Evolutionary conservation across 2,113 vertebrate species (phyloP).

Genomic region (Isurus oxyrinchus): DNA sequence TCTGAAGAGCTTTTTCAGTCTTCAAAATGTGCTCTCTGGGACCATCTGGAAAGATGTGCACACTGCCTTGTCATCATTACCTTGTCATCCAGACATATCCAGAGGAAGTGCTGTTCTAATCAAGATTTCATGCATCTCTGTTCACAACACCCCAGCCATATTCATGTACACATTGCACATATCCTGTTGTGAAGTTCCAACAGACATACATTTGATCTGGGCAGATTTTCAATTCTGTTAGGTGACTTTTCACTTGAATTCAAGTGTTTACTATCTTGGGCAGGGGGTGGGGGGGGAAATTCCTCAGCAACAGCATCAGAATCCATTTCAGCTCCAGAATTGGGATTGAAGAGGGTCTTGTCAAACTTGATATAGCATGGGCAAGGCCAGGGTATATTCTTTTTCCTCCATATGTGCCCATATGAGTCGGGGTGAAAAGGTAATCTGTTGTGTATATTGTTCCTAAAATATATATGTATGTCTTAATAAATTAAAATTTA

Average conservation of each 20-base stretch:
- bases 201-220: not conserved
- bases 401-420: not conserved
- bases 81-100: not conserved
- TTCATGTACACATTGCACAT: not conserved
- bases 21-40: not conserved
- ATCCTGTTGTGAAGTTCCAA: too few relatives aligned
- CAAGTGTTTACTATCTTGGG: too few relatives aligned
- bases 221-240: not conserved
- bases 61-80: not conserved
- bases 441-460: not conserved
- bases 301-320: not conserved
- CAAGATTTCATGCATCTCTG: not conserved
- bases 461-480: not conserved
- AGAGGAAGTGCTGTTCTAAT: slow-evolving; percentile 3
- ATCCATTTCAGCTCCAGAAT: not conserved
- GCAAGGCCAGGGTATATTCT: not conserved
- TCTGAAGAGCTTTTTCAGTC: not conserved
- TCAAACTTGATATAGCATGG: not conserved
- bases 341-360: not conserved
- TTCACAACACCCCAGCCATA: not conserved
- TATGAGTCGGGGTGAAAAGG: too few relatives aligned
- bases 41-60: not conserved
- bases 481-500: not conserved
- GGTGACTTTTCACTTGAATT: not conserved
- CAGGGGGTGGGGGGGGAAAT: not conserved